Conservation (phyloP, 1,140 invertebrate genomes). For the Ylistrum balloti region DNA sequence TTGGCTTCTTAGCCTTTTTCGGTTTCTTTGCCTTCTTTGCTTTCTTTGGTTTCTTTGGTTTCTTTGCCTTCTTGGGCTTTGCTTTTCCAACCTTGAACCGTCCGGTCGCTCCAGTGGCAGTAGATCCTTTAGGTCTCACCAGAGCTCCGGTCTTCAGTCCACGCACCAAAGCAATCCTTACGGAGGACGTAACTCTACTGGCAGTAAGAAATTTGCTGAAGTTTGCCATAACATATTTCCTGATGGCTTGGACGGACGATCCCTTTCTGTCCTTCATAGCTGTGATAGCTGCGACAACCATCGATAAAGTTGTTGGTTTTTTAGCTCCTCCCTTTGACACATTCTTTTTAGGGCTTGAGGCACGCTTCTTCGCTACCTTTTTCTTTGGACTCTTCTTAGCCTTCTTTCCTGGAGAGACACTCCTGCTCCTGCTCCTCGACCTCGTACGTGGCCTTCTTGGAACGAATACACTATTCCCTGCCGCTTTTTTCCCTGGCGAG, state of each 20-base stretch:
- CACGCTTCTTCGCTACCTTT: constrained; percentile 17
- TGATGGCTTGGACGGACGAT: constrained; percentile 74
- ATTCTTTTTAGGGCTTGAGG: constrained; percentile 15
- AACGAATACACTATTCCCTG: neutral
- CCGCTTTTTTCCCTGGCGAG: neutral
- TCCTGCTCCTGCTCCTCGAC: neutral
- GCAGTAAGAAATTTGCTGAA: constrained; percentile 54
- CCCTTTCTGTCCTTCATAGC: constrained; percentile 68
- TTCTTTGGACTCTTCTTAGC: neutral
- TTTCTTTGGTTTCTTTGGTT: constrained; percentile 51
- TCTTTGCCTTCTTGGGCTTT: constrained; percentile 14
- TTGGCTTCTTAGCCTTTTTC: constrained; percentile 41
- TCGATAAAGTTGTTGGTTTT: constrained; percentile 53
- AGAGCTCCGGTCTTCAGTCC: constrained; percentile 52
- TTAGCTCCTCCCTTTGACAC: constrained; percentile 37
- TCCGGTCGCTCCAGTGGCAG: constrained; percentile 51
- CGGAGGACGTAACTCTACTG: constrained; percentile 32
- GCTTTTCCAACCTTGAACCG: constrained; percentile 52
- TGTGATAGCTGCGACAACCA: constrained; percentile 61
- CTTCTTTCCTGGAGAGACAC: constrained; percentile 42
- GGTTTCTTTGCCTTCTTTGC: constrained; percentile 52
- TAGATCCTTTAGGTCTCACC: constrained; percentile 57
- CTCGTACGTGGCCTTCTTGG: constrained; percentile 6
- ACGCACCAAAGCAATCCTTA: constrained; percentile 52
- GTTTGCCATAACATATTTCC: constrained; percentile 78